phyloP scores from a whole-genome alignment of 2,888 invertebrate genomes.

The Linnaemya tessellans region DNA sequence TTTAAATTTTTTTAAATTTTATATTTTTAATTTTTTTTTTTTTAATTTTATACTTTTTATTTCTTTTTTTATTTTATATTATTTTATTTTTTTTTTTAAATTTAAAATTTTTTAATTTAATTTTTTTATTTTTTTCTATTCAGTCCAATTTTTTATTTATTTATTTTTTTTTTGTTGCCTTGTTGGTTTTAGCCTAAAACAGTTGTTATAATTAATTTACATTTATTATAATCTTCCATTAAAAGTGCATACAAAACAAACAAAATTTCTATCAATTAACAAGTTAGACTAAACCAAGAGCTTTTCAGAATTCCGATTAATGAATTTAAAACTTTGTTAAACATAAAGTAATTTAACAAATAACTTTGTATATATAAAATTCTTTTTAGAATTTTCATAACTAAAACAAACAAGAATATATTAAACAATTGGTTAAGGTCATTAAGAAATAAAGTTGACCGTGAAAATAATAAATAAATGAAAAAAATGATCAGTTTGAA shows the following conservation, averaged over 20 bases:
- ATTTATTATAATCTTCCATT: background rate
- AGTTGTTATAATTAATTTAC: background rate
- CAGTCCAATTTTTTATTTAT: no score
- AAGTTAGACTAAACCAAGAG: background rate
- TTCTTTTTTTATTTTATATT: no score
- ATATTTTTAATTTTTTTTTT: no score
- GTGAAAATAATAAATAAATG: conserved; percentile 41
- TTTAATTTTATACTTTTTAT: no score
- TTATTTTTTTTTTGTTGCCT: no score
- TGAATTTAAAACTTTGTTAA: conserved; percentile 9
- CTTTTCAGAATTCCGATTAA: background rate
- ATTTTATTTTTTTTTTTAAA: no score
- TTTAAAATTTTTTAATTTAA: no score
- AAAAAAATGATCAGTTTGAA: background rate
- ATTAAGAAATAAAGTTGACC: conserved; percentile 53
- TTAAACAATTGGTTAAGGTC: conserved; percentile 49
- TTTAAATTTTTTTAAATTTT: no score
- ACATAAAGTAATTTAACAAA: background rate
- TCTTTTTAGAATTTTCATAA: background rate
- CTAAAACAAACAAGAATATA: conserved; percentile 24
- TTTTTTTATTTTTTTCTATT: no score
- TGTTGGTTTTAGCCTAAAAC: no score
- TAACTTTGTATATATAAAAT: background rate
- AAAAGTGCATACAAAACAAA: background rate
- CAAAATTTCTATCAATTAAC: background rate